These are phyloP conservation scores for Micromesistius poutassou DNA, from an alignment of 2,797 vertebrate genomes.

Conservation along the genomic window DNA sequence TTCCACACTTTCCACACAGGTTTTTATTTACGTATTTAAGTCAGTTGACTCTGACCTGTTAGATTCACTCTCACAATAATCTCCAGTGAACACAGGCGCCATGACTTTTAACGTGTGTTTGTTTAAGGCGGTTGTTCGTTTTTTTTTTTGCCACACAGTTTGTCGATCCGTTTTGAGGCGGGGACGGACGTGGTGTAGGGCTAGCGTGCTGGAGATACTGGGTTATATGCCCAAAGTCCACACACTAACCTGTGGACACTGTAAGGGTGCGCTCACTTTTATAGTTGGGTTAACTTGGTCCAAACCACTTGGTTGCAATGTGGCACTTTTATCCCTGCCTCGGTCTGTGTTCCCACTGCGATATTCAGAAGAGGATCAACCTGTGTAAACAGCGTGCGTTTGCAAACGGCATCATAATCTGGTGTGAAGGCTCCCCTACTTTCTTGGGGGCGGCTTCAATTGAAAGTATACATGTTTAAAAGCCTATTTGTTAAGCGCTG, in stretches of 20 bases:
- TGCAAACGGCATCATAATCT: not conserved
- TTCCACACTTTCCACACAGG: slow-evolving; percentile 42
- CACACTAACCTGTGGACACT: not conserved
- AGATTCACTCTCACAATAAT: slow-evolving; percentile 27
- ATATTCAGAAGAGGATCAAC: not conserved
- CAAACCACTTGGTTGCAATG: not conserved
- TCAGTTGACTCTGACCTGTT: slow-evolving; percentile 35
- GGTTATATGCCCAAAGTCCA: not conserved
- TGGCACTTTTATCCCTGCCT: not conserved
- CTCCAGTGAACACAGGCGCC: slow-evolving; percentile 40
- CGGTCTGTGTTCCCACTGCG: not conserved
- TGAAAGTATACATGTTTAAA: not conserved
- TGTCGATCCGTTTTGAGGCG: not conserved
- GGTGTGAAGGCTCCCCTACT: not conserved
- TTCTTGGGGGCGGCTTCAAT: not conserved
- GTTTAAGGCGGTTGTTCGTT: slow-evolving; percentile 45
- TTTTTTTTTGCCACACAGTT: not conserved
- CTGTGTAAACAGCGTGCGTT: not conserved
- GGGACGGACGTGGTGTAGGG: not conserved
- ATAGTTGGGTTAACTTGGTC: not conserved
- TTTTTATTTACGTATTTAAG: slow-evolving; percentile 36
- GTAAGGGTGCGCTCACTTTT: not conserved
- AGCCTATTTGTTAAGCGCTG: not conserved
- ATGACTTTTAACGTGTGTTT: slow-evolving; percentile 54
- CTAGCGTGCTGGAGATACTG: not conserved